Percentiles rank a stretch among this genome's conserved stretches.
Conservation (phyloP, 2,888 invertebrate species). For the Lasioglossum figueresi region DNA sequence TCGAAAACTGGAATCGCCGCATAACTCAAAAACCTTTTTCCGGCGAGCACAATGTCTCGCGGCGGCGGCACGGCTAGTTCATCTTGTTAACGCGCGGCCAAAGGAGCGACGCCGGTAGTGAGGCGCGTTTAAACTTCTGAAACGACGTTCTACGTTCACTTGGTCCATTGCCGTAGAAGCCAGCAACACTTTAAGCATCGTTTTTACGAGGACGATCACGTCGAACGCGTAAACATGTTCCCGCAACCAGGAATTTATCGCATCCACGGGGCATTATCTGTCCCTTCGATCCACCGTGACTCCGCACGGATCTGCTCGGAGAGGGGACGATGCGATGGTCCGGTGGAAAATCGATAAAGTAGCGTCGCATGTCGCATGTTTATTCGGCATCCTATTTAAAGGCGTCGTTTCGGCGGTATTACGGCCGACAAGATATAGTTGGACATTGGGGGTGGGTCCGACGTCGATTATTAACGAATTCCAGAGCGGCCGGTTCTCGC, state of each 20-base stretch:
- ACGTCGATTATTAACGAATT: constrained; percentile 30
- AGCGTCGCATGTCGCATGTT: constrained; percentile 13
- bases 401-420: constrained; percentile 17
- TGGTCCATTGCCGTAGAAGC: neutral
- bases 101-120: neutral
- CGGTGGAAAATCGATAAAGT: constrained; percentile 37
- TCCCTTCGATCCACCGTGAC: neutral
- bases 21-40: neutral
- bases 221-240: neutral
- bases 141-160: neutral
- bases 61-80: neutral
- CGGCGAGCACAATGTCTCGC: neutral
- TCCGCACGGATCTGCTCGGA: neutral
- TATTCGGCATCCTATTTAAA: constrained; percentile 33
- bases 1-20: neutral
- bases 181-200: neutral
- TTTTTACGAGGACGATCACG: constrained; percentile 9
- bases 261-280: neutral
- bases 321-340: neutral
- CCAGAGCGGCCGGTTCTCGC: neutral
- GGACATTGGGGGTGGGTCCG: neutral
- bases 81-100: constrained; percentile 7
- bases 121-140: neutral
- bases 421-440: constrained; percentile 9
- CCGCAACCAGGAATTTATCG: constrained; percentile 25